Evolutionary conservation across 2,113 vertebrate genomes (phyloP).

Genomic region (Chaenogobius annularis): DNA sequence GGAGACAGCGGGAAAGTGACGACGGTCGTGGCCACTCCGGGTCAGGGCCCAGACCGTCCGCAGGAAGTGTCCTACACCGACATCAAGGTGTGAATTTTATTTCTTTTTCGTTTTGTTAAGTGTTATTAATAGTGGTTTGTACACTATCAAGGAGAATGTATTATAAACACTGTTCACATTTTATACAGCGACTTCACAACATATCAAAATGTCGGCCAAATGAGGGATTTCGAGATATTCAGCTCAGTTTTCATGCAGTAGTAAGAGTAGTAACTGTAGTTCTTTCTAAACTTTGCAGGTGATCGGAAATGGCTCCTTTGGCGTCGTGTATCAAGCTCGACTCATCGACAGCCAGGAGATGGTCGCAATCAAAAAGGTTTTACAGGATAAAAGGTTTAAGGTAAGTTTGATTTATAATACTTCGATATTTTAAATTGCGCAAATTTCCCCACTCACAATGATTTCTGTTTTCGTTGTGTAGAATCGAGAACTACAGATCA

Average conservation of each 20-base stretch:
- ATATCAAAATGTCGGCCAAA: not conserved
- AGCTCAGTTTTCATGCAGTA: not conserved
- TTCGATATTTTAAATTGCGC: too few relatives aligned
- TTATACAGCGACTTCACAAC: not conserved
- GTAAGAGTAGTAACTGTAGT: not conserved
- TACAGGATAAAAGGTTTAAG: slow-evolving; percentile 95
- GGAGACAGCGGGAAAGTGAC: slow-evolving; percentile 91
- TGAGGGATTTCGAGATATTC: not conserved
- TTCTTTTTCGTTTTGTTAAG: too few relatives aligned
- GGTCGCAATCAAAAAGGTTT: slow-evolving; percentile 93
- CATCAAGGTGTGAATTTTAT: slow-evolving; percentile 80
- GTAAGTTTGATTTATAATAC: slow-evolving; percentile 48
- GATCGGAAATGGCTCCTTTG: slow-evolving; percentile 92
- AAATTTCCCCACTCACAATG: not conserved
- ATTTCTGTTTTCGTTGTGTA: slow-evolving; percentile 25
- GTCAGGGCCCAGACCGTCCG: slow-evolving; percentile 89
- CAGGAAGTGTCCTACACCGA: slow-evolving; percentile 93
- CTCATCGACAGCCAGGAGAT: slow-evolving; percentile 89
- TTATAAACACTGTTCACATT: too few relatives aligned
- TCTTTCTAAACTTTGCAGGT: slow-evolving; percentile 68
- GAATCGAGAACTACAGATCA: slow-evolving; percentile 86
- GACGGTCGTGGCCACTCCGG: slow-evolving; percentile 89
- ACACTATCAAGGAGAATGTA: too few relatives aligned
- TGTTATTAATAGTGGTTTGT: too few relatives aligned
- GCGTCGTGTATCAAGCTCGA: slow-evolving; percentile 91